Conservation (phyloP, 2,113 vertebrate genomes). For the Anser cygnoides region DNA sequence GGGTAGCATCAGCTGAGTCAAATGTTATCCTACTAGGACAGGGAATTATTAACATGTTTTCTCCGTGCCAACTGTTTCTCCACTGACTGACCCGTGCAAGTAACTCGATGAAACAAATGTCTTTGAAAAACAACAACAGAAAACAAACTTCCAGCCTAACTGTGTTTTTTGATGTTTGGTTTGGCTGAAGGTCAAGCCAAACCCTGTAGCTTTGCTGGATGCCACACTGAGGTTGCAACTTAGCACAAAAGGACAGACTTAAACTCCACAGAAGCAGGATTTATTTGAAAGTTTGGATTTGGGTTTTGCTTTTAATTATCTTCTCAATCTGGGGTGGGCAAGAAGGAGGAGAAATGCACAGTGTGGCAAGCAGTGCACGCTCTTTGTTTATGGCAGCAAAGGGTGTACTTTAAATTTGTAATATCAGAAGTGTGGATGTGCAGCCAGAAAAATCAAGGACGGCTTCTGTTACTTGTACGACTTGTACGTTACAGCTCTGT, state of each 20-base stretch:
- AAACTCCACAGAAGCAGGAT: background rate
- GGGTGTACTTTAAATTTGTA: background rate
- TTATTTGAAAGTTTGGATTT: background rate
- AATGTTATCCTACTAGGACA: background rate
- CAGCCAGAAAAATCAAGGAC: background rate
- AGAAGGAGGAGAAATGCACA: background rate
- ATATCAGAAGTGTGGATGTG: background rate
- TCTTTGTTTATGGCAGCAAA: background rate
- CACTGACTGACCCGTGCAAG: background rate
- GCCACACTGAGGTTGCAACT: background rate
- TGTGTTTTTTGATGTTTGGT: background rate
- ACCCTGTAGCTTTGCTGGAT: background rate
- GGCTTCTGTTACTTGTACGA: background rate
- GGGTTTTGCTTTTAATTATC: constrained; percentile 7
- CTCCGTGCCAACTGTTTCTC: background rate
- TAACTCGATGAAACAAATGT: background rate
- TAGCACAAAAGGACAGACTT: background rate
- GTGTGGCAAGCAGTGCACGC: background rate
- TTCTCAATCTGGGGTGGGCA: background rate
- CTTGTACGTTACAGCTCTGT: background rate
- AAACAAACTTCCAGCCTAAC: background rate
- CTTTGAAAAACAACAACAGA: background rate
- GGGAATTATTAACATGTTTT: background rate
- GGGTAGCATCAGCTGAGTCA: constrained; percentile 1
- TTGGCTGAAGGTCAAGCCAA: background rate